Evolutionary conservation across 2,888 invertebrate species (phyloP).

Genomic region (Dorcus parallelipipedus): DNA sequence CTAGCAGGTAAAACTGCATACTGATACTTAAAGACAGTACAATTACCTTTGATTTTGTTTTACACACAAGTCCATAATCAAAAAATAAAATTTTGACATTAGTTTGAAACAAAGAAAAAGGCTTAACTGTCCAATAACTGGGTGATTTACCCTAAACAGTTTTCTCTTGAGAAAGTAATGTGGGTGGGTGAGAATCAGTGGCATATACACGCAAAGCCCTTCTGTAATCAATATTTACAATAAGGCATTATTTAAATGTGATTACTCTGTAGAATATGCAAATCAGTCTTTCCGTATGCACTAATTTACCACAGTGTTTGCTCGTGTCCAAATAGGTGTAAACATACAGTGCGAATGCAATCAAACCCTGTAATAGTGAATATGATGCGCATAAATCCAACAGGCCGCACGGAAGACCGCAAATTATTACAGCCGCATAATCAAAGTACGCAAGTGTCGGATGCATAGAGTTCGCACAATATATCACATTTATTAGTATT

Average conservation of each 20-base stretch:
- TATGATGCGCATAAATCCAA: slow-evolving; percentile 20
- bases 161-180: no score
- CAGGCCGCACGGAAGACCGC: slow-evolving; percentile 12
- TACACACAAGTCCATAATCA: no score
- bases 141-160: no score
- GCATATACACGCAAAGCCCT: no score
- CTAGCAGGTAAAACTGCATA: no score
- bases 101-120: no score
- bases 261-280: slow-evolving; percentile 4
- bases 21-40: no score
- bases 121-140: no score
- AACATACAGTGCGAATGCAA: slow-evolving; percentile 16
- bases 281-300: slow-evolving; percentile 11
- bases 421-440: slow-evolving; percentile 18
- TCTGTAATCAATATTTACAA: no score
- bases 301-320: slow-evolving; percentile 8
- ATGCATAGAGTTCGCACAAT: slow-evolving; percentile 17
- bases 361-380: slow-evolving; percentile 12
- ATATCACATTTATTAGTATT: slow-evolving; percentile 20
- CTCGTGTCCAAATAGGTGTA: slow-evolving; percentile 16
- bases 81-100: no score
- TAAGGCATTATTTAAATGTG: not conserved
- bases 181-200: no score
- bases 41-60: no score
- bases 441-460: slow-evolving; percentile 17